Evolutionary conservation across 2,113 vertebrate genomes (phyloP).

Genomic region (Xyrauchen texanus): DNA sequence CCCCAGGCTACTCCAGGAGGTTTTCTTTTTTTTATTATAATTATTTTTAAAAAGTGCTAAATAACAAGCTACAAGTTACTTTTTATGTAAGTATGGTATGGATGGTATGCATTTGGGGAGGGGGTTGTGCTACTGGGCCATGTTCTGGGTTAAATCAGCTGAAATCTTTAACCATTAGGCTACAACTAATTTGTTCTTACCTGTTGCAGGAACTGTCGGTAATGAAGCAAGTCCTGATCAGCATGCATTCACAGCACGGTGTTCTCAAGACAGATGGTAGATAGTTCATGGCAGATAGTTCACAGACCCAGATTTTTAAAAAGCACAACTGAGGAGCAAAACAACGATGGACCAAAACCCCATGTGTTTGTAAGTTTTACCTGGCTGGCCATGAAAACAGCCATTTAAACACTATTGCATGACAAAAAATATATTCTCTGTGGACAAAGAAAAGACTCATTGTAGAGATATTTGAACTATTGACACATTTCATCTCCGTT

Average conservation of each 20-base stretch:
- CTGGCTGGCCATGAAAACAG: neutral
- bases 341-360: slow-evolving; percentile 81
- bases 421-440: no score
- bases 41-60: neutral
- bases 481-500: no score
- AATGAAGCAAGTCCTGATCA: slow-evolving; percentile 90
- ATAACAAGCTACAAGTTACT: neutral
- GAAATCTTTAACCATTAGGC: neutral
- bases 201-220: slow-evolving; percentile 83
- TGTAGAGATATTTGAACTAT: no score
- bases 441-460: no score
- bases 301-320: slow-evolving; percentile 53
- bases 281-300: no score
- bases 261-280: slow-evolving; percentile 42
- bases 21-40: neutral
- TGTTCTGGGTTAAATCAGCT: no score
- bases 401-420: neutral
- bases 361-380: slow-evolving; percentile 89
- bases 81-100: neutral
- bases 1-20: no score
- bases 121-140: no score
- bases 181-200: slow-evolving; percentile 55
- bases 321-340: slow-evolving; percentile 68
- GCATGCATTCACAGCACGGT: slow-evolving; percentile 73
- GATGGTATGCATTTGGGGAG: no score